Percentiles rank a stretch among this genome's conserved stretches.
phyloP scores from a whole-genome alignment of 2,888 invertebrate genomes.

The Isotomurus palustris region DNA sequence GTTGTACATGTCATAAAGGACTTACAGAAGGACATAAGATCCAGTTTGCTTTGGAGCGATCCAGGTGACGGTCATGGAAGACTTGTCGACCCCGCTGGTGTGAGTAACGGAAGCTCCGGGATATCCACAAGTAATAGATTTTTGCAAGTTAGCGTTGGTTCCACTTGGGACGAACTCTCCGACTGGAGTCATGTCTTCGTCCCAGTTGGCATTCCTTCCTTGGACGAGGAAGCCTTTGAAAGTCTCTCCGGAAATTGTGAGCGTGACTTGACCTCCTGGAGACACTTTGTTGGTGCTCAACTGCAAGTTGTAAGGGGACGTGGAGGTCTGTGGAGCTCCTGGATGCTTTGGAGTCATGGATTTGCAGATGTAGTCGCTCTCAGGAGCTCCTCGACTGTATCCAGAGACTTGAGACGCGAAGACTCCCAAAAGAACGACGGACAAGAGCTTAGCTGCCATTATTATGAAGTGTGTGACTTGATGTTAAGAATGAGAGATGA shows the following conservation, averaged over 20 bases:
- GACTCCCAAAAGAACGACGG: background rate
- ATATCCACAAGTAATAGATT: conserved; percentile 15
- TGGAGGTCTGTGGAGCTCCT: conserved; percentile 12
- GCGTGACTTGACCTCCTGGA: conserved; percentile 19
- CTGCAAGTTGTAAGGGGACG: conserved; percentile 17
- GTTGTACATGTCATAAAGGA: background rate
- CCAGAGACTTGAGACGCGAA: conserved; percentile 10
- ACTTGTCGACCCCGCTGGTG: conserved; percentile 12
- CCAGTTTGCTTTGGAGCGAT: conserved; percentile 28
- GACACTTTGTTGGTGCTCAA: conserved; percentile 19
- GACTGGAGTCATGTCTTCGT: conserved; percentile 15
- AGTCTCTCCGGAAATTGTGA: conserved; percentile 14
- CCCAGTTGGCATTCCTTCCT: conserved; percentile 23
- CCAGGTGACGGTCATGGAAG: conserved; percentile 16
- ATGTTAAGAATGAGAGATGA: background rate
- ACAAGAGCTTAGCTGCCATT: background rate
- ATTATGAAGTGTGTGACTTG: background rate
- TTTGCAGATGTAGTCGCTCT: conserved; percentile 17
- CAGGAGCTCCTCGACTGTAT: conserved; percentile 26
- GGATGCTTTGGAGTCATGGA: conserved; percentile 29
- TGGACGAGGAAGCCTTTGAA: conserved; percentile 37
- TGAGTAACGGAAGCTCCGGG: conserved; percentile 26
- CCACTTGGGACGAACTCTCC: conserved; percentile 16
- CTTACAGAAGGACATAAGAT: conserved; percentile 33
- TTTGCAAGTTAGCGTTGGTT: background rate